These are phyloP conservation scores for Endomychus coccineus DNA, from an alignment of 2,888 invertebrate species.

Conservation along the genomic window DNA sequence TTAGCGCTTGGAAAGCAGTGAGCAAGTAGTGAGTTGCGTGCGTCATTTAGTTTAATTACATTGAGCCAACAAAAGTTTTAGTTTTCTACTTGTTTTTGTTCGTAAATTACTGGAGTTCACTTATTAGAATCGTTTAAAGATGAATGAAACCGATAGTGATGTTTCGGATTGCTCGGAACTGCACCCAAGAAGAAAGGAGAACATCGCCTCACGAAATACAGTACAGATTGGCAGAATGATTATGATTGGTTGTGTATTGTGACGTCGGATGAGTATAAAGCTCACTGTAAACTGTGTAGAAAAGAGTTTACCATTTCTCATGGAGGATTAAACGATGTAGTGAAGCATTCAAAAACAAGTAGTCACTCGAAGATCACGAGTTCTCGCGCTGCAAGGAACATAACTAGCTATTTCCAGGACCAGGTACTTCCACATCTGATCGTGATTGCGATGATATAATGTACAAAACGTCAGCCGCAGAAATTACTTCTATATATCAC, in stretches of 20 bases:
- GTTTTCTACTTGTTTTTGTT: constrained; percentile 4
- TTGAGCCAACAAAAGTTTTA: constrained; percentile 3
- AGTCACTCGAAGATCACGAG: constrained; percentile 4
- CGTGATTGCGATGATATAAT: constrained; percentile 1
- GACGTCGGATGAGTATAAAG: constrained; percentile 1
- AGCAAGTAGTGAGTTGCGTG: constrained; percentile 5
- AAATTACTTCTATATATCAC: constrained; percentile 5
- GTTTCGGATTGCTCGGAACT: neutral
- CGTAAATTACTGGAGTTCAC: constrained; percentile 1
- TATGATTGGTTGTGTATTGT: constrained; percentile 3
- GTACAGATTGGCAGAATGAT: constrained; percentile 5
- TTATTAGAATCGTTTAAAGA: constrained; percentile 5
- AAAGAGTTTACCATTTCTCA: constrained; percentile 9
- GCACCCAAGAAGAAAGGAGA: constrained; percentile 3
- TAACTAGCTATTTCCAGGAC: neutral
- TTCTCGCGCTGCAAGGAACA: neutral
- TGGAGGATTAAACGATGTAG: constrained; percentile 9
- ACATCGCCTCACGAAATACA: constrained; percentile 8
- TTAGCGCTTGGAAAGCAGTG: neutral
- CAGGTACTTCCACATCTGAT: neutral
- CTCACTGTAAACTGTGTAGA: constrained; percentile 6
- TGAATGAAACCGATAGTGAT: constrained; percentile 1
- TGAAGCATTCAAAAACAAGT: constrained; percentile 2
- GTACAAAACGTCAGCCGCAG: constrained; percentile 6
- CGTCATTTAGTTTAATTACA: constrained; percentile 4